Evolutionary conservation across 2,888 invertebrate species (phyloP).

Genomic region (Drosophila barbarae): DNA sequence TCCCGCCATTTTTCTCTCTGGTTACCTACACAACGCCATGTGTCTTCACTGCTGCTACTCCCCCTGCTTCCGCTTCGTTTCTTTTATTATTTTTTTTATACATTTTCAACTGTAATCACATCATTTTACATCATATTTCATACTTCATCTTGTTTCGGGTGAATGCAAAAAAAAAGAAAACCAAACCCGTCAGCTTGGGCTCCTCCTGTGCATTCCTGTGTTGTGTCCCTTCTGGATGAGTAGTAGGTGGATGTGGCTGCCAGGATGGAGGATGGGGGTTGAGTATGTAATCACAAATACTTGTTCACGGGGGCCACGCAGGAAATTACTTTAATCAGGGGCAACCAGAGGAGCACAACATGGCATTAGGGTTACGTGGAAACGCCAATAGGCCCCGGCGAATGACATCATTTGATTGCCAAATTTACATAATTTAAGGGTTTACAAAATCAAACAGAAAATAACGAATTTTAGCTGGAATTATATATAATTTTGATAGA

Average conservation of each 20-base stretch:
- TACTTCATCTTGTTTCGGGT: conserved; percentile 56
- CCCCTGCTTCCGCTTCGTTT: conserved; percentile 6
- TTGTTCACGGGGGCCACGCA: conserved; percentile 28
- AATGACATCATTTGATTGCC: not conserved
- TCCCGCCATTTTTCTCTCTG: conserved; percentile 34
- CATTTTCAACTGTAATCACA: conserved; percentile 68
- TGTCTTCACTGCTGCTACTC: conserved; percentile 24
- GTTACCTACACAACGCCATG: conserved; percentile 43
- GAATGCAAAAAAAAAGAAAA: conserved; percentile 35
- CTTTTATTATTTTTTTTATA: conserved; percentile 45
- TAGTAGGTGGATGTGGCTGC: not conserved
- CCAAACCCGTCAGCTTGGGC: conserved; percentile 12
- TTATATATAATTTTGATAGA: not conserved
- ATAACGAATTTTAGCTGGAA: not conserved
- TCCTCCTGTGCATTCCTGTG: conserved; percentile 36
- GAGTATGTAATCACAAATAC: conserved; percentile 24
- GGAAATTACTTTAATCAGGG: conserved; percentile 58
- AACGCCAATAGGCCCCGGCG: conserved; percentile 8
- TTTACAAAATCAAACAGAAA: not conserved
- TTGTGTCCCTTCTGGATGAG: conserved; percentile 31
- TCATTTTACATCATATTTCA: conserved; percentile 68
- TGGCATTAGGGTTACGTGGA: conserved; percentile 33
- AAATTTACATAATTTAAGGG: conserved; percentile 1
- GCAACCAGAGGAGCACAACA: conserved; percentile 36
- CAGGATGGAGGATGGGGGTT: conserved; percentile 11